Percentiles rank a stretch among this genome's conserved stretches.
Conservation (phyloP, 1,140 invertebrate species). For the Anastatus disparis region DNA sequence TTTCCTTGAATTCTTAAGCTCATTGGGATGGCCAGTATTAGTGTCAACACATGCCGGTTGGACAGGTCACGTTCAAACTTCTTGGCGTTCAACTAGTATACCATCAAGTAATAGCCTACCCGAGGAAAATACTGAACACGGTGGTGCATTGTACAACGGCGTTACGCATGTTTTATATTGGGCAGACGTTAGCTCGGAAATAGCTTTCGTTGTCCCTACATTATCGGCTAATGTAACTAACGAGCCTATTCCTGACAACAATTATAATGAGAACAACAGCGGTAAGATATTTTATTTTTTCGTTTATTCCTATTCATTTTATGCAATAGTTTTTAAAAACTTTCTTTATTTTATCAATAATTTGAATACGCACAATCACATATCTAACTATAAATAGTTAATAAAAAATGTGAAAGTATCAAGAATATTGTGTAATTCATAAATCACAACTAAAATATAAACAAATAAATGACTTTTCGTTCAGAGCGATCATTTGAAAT, state of each 20-base stretch:
- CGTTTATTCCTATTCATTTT: no score
- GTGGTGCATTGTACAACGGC: conserved; percentile 77
- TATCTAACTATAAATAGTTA: no score
- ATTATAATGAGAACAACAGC: conserved; percentile 54
- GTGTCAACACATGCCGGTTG: conserved; percentile 86
- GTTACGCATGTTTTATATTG: conserved; percentile 87
- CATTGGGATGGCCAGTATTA: conserved; percentile 88
- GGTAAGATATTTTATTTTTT: conserved; percentile 47
- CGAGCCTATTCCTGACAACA: conserved; percentile 41
- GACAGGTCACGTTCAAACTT: conserved; percentile 87
- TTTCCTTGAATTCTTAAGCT: conserved; percentile 83
- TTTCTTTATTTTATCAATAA: no score
- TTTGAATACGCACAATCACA: no score
- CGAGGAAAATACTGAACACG: conserved; percentile 62
- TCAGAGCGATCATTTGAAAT: no score
- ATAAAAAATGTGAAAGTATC: no score
- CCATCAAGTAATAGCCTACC: conserved; percentile 12
- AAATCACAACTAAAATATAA: no score
- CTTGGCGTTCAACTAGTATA: conserved; percentile 72
- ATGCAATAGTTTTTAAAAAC: no score
- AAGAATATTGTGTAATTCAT: no score
- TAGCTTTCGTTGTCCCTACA: conserved; percentile 94
- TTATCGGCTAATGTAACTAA: conserved; percentile 62
- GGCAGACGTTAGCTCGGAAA: conserved; percentile 94
- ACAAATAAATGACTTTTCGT: no score